Evolutionary conservation across 2,888 invertebrate genomes (phyloP).

Genomic region (Lobophora halterata): DNA sequence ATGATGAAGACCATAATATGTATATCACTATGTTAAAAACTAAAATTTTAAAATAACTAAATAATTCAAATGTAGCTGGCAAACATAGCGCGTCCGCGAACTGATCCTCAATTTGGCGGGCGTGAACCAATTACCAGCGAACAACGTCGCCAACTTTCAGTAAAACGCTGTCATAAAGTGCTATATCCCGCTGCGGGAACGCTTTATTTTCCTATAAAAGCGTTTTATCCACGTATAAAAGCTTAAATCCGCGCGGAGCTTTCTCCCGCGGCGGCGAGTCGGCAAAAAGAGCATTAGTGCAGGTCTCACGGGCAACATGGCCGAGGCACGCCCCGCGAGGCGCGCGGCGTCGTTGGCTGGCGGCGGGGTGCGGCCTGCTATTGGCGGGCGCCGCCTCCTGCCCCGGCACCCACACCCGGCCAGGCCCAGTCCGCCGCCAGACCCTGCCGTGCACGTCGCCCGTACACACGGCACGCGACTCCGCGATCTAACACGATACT

Average conservation of each 20-base stretch:
- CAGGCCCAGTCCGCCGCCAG: constrained; percentile 49
- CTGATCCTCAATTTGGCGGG: constrained; percentile 51
- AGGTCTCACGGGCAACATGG: constrained; percentile 63
- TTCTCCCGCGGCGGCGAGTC: constrained; percentile 69
- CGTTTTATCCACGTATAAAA: constrained; percentile 80
- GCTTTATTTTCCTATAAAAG: constrained; percentile 79
- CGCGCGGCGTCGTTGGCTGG: constrained; percentile 46
- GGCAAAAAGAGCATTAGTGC: constrained; percentile 77
- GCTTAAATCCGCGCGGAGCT: constrained; percentile 79
- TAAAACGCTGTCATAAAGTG: constrained; percentile 75
- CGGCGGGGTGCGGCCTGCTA: constrained; percentile 39
- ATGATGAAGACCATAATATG: no score
- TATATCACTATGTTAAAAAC: no score
- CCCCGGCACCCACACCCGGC: constrained; percentile 33
- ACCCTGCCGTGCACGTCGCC: constrained; percentile 39
- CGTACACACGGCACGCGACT: constrained; percentile 29
- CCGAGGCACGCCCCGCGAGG: constrained; percentile 66
- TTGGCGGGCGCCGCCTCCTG: constrained; percentile 47
- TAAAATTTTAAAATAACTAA: no score
- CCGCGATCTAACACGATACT: constrained; percentile 29
- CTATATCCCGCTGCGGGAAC: constrained; percentile 76
- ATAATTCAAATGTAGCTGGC: no score
- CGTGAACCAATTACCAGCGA: constrained; percentile 67
- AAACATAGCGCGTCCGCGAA: constrained; percentile 9
- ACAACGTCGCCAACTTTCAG: constrained; percentile 75